These are phyloP conservation scores for Enteromius trimaculatus DNA, from an alignment of 2,797 vertebrate genomes.

Conservation along the genomic window DNA sequence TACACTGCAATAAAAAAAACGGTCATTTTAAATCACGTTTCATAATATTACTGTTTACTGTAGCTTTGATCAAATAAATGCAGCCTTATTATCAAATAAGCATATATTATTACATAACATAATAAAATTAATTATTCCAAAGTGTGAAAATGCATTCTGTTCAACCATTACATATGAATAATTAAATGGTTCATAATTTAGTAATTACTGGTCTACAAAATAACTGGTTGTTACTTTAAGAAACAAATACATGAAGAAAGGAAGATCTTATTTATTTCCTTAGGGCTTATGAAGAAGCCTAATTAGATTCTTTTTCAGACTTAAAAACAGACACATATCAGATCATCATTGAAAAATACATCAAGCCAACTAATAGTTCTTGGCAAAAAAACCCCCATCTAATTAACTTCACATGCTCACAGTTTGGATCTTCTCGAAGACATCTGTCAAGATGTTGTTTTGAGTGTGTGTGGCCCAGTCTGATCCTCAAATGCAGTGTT, in stretches of 20 bases:
- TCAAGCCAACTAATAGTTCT: conserved; percentile 1
- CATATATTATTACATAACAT: no score
- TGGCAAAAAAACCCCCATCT: conserved; percentile 38
- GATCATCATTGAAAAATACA: conserved; percentile 3
- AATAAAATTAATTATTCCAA: no score
- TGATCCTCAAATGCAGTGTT: conserved; percentile 1
- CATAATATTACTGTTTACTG: no score
- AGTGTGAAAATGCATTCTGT: no score
- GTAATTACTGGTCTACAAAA: not conserved
- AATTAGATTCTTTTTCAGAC: conserved; percentile 2
- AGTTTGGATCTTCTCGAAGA: not conserved
- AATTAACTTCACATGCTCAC: conserved; percentile 15
- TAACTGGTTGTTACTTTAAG: not conserved
- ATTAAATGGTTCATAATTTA: not conserved
- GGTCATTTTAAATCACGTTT: no score
- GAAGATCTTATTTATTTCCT: not conserved
- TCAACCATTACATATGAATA: not conserved
- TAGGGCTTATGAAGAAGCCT: not conserved
- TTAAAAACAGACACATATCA: not conserved
- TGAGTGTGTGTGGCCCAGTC: conserved; percentile 1
- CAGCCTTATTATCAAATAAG: no score
- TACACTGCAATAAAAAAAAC: no score
- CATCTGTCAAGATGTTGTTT: conserved; percentile 16
- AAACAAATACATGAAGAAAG: not conserved
- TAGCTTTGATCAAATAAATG: no score